Conservation (phyloP, 2,113 vertebrate species). For the Mugil cephalus region DNA sequence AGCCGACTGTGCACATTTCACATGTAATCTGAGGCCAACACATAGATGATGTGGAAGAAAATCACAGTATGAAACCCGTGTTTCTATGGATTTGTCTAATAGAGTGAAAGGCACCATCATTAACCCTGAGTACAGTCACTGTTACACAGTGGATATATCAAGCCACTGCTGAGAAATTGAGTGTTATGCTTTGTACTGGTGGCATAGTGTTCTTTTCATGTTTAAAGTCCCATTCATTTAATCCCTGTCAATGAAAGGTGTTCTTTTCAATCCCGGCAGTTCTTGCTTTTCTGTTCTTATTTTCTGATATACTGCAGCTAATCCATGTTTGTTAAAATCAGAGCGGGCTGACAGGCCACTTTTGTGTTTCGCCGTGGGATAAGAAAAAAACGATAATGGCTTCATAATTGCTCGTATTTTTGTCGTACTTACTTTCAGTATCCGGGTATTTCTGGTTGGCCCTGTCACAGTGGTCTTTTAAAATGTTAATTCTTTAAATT, state of each 20-base stretch:
- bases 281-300: slow-evolving; percentile 16
- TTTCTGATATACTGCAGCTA: slow-evolving; percentile 20
- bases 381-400: slow-evolving; percentile 43
- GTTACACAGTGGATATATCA: slow-evolving; percentile 38
- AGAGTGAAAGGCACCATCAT: slow-evolving; percentile 45
- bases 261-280: slow-evolving; percentile 25
- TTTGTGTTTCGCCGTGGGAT: slow-evolving; percentile 47
- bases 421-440: slow-evolving; percentile 29
- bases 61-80: slow-evolving; percentile 26
- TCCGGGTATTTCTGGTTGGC: slow-evolving; percentile 17
- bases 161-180: slow-evolving; percentile 61
- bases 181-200: slow-evolving; percentile 61
- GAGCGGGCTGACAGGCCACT: slow-evolving; percentile 42
- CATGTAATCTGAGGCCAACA: slow-evolving; percentile 26
- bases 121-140: slow-evolving; percentile 42
- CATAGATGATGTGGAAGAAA: slow-evolving; percentile 24
- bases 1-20: slow-evolving; percentile 12
- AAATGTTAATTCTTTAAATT: slow-evolving; percentile 45
- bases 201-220: slow-evolving; percentile 64
- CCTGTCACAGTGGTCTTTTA: slow-evolving; percentile 35
- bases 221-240: slow-evolving; percentile 59
- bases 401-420: slow-evolving; percentile 52
- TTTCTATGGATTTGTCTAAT: slow-evolving; percentile 44
- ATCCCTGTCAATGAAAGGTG: slow-evolving; percentile 51
- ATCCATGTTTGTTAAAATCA: slow-evolving; percentile 45